Evolutionary conservation across 2,888 invertebrate species (phyloP), one percentile per base, ranked within the genome.

Genomic region (Hypolimnas misippus): DNA sequence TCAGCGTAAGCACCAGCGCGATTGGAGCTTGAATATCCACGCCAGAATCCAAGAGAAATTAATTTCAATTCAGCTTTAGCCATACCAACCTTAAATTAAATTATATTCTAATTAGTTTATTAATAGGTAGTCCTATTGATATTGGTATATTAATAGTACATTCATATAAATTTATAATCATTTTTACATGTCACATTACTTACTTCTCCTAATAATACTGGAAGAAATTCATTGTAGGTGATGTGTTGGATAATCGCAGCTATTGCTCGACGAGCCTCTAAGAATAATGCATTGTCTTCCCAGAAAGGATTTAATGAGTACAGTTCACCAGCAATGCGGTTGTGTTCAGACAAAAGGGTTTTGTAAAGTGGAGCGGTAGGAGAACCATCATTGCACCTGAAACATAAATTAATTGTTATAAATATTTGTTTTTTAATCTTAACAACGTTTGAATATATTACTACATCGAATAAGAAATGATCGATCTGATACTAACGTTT

Each of bases 171-270:
- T 38, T 38, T 35, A 12, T n/a, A n/a, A n/a, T 35, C 12, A 12
- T 5, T 8, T 35, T n/a, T n/a, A n/a, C n/a, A n/a, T n/a, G n/a
- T n/a, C n/a, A n/a, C 16, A 10, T 59, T 31, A 66, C 85, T 90
- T 82, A 95, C 95, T 92, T 96, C 93, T 63, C 96, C 96, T 50
- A 97, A 83, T 10, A 97, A 92, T 57, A 95, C 94, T 0, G 97
- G 96, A 62, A 97, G 86, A 84, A 96, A 97, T 81, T 97, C 97
- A 74, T 95, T 96, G 80, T 95, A 95, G 0, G 97, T 97, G 60
- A 97, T 95, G 74, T 97, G 97, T 70, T 97, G 97, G 42, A 97
- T 94, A 79, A 96, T 93, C 0, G 97, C 96, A 0, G 95, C 94
- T 10, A 97, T 93, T 10, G 96, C 94, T 51, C 96, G 92, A 55